Evolutionary conservation across 2,888 invertebrate species (phyloP), one percentile per base, ranked within the genome.

Genomic region (Leptopilina drosophilae): DNA sequence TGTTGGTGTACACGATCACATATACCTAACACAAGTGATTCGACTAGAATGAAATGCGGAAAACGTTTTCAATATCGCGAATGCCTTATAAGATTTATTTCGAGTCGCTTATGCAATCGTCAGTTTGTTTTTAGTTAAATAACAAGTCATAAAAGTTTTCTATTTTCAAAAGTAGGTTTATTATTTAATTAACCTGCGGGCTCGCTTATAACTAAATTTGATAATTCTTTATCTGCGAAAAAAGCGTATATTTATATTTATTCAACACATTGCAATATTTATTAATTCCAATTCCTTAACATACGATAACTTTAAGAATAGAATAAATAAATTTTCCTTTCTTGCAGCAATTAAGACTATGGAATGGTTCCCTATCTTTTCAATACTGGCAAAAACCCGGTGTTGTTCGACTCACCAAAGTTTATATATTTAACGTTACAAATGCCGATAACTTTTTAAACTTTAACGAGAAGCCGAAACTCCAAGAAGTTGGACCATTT

Each of bases 321-420:
- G 8, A 8, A 8, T 42, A 6, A 42, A 42, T 42, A 1, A 42
- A 42, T 33, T 42, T 42, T 42, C 42, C 7, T 42, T 56, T 56
- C 14, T 5, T 91, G n/a, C 93, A 97, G 97, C 96, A 97, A 93
- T 93, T 97, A 85, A 95, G 95, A 90, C 93, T 97, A 82, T 95
- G 96, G 95, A 97, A 97, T 89, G 96, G 96, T 12, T 96, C 97
- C 0, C 89, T 97, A 64, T 96, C 96, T 90, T 97, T 96, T 92
- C 96, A 96, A 87, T 97, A 97, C 91, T 97, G 97, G 97, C 97
- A 97, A 89, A 95, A 95, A 87, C 97, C 97, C 0, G 97, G 97
- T 0, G 97, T 97, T 12, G 94, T 95, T 83, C 93, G 97, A 80
- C 92, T 97, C 80, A 97, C 97, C 84, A 97, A 96, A 93, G 96